Percentiles rank a stretch among this genome's conserved stretches.
Evolutionary conservation across 1,140 invertebrate genomes (phyloP).

Genomic region (Brachionus manjavacas): DNA sequence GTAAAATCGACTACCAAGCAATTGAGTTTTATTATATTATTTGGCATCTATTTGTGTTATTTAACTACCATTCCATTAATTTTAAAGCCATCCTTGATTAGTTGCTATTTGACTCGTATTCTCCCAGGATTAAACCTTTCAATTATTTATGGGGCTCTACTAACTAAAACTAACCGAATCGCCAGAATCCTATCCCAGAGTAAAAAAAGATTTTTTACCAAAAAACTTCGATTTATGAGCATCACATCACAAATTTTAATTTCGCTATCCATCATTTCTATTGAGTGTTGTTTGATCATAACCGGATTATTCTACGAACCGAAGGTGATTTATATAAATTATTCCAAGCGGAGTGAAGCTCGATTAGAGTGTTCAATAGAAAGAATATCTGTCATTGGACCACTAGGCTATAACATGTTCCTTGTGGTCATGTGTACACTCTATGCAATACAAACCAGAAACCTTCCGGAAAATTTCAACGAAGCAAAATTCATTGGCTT

Average conservation of each 20-base stretch:
- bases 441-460: constrained; percentile 78
- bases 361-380: constrained; percentile 69
- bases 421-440: constrained; percentile 73
- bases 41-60: constrained; percentile 63
- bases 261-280: neutral
- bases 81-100: constrained; percentile 65
- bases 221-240: constrained; percentile 68
- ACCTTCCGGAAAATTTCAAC: constrained; percentile 82
- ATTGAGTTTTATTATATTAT: constrained; percentile 70
- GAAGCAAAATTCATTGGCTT: constrained; percentile 62
- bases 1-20: constrained; percentile 71
- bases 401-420: constrained; percentile 73
- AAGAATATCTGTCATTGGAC: constrained; percentile 67
- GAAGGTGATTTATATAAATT: neutral
- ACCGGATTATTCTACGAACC: neutral
- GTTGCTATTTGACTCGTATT: constrained; percentile 67
- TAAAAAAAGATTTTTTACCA: constrained; percentile 73
- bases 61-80: constrained; percentile 67
- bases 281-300: constrained; percentile 23
- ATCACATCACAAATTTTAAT: constrained; percentile 33
- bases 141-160: constrained; percentile 74
- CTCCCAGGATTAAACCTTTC: constrained; percentile 73
- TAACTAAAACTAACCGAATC: constrained; percentile 80
- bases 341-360: constrained; percentile 55
- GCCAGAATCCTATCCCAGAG: constrained; percentile 74